Evolutionary conservation across 2,113 vertebrate species (phyloP).

Genomic region (Platysteira castanea): DNA sequence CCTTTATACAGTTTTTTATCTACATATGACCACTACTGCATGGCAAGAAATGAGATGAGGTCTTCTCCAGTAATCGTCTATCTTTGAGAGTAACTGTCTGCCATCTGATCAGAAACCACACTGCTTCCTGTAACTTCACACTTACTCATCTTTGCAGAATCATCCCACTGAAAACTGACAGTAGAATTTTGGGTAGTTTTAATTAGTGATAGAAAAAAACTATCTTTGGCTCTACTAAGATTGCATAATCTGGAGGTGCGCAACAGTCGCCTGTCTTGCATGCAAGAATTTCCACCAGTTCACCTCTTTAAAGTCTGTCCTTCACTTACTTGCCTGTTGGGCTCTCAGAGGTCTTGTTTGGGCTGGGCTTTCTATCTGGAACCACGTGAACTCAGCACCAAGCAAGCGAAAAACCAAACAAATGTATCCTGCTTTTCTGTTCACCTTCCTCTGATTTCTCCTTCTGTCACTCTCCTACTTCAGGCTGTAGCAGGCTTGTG

Average conservation of each 20-base stretch:
- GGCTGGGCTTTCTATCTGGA: not conserved
- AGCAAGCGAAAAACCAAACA: not conserved
- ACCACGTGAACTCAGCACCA: not conserved
- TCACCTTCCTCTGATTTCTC: not conserved
- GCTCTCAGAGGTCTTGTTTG: not conserved
- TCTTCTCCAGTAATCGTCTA: not conserved
- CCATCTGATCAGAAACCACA: not conserved
- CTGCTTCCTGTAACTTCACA: conserved; percentile 41
- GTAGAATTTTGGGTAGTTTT: not conserved
- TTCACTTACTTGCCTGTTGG: not conserved
- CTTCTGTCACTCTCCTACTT: not conserved
- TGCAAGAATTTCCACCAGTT: not conserved
- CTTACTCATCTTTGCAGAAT: conserved; percentile 24
- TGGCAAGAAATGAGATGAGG: not conserved
- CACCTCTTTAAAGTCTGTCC: not conserved
- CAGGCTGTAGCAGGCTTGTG: not conserved
- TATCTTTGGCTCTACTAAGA: not conserved
- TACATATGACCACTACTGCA: not conserved
- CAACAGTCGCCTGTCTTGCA: not conserved
- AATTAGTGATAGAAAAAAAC: not conserved
- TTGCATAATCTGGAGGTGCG: not conserved
- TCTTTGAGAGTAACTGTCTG: not conserved
- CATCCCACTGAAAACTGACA: conserved; percentile 26
- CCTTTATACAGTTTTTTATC: not conserved
- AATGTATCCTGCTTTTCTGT: not conserved